Conservation (phyloP, 2,888 invertebrate genomes). For the Pseudanteris insignis region DNA sequence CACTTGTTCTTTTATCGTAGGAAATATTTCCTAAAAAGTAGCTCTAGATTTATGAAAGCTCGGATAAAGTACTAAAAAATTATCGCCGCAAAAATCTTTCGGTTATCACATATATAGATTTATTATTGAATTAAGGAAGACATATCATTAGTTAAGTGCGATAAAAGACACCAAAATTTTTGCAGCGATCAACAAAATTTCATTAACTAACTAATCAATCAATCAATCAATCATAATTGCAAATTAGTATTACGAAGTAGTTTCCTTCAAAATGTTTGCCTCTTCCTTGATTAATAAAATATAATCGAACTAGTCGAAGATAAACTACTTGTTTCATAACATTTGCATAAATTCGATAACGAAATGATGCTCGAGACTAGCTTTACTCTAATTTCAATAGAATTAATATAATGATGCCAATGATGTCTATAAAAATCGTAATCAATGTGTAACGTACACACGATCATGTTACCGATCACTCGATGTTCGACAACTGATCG, state of each 20-base stretch:
- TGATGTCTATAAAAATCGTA: conserved; percentile 21
- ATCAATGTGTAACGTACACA: no score
- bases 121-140: conserved; percentile 39
- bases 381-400: conserved; percentile 53
- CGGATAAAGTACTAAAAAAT: not conserved
- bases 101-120: conserved; percentile 16
- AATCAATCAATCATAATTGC: conserved; percentile 1
- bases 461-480: no score
- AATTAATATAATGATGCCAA: conserved; percentile 36
- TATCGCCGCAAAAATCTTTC: conserved; percentile 13
- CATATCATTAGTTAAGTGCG: conserved; percentile 29
- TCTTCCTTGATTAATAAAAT: conserved; percentile 1
- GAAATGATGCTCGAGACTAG: conserved; percentile 57
- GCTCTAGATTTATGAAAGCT: not conserved
- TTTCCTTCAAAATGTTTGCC: conserved; percentile 1
- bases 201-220: not conserved
- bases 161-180: conserved; percentile 10
- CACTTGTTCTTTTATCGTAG: conserved; percentile 8
- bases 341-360: conserved; percentile 16
- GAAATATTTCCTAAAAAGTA: no score
- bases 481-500: no score
- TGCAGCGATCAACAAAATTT: conserved; percentile 3
- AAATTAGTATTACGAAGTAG: conserved; percentile 12
- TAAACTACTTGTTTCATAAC: conserved; percentile 20
- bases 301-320: conserved; percentile 2